Base-by-base conservation (phyloP, 2,113 vertebrate genomes). In the Loxodonta africana region DNA sequence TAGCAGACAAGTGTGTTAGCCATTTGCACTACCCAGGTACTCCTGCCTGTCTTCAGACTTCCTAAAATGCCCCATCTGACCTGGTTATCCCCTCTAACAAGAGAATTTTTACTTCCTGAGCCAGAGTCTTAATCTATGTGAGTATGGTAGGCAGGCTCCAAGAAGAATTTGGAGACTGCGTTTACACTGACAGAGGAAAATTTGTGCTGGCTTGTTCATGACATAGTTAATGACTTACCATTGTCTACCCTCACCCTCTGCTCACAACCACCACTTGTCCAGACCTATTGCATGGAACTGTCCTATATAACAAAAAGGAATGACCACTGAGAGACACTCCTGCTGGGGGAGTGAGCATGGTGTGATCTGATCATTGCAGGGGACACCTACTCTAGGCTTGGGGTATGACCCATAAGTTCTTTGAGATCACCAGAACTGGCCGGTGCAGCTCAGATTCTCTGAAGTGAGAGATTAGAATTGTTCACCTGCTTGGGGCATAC, bases 241-340 rank as follows among this genome's bases (percentile, higher is more conserved):
- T 62, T 20, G 0, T 44, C 4, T 60, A 1, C 9, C 23, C 20
- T 10, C 8, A 1, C 1, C 2, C 84, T 37, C 30, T 9, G 37
- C 44, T 83, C 69, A 90, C 67, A 83, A 3, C 30, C 20, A 65
- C n/a, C 46, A 4, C 28, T 0, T 10, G 53, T n/a, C 30, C 65
- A 78, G 15, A 77, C 33, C 25, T 25, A 30, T 3, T 76, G 17
- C 15, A 26, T 3, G 5, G 8, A 1, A 51, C 17, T 41, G 15
- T 63, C 33, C 60, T 57, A 0, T 53, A 11, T 30, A 30, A 48
- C 37, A 77, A 46, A 28, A 73, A n/a, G 71, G 30, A 88, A 48
- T 44, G 60, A 37, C 20, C 48, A 17, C 63, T 4, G 25, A 85
- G 26, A 44, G 20, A 71, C 21, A 14, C 8, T 30, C 8, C 20